Percentiles rank a stretch among this genome's conserved stretches.
Conservation (phyloP, 2,113 vertebrate species). For the Micronycteris hirsuta region DNA sequence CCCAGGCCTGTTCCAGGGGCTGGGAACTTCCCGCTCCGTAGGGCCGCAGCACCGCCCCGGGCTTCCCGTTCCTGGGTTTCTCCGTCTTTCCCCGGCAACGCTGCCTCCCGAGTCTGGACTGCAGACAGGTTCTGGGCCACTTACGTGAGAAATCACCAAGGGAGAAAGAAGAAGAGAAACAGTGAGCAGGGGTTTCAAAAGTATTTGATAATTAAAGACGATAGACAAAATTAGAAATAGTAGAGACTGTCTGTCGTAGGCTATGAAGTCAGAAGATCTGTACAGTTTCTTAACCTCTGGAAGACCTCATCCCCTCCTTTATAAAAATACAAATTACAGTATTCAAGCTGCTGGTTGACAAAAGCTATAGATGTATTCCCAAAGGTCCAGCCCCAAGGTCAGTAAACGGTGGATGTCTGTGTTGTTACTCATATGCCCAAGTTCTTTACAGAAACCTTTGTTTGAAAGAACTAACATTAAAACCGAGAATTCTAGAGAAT, state of each 20-base stretch:
- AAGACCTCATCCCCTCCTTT: background rate
- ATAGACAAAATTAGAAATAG: background rate
- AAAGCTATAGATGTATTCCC: background rate
- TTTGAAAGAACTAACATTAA: background rate
- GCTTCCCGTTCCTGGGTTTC: background rate
- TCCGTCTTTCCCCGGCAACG: background rate
- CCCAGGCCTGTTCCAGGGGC: background rate
- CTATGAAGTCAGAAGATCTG: background rate
- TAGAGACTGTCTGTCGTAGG: no score
- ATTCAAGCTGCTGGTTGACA: background rate
- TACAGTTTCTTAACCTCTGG: background rate
- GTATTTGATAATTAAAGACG: background rate
- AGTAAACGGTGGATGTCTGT: background rate
- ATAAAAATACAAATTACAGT: background rate
- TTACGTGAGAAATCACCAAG: background rate
- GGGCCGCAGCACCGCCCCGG: background rate
- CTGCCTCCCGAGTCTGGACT: background rate
- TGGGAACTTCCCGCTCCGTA: background rate
- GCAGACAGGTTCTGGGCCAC: background rate
- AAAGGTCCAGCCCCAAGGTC: background rate
- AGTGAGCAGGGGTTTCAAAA: background rate
- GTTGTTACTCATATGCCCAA: background rate
- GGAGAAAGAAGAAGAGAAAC: background rate
- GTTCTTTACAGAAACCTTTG: background rate
- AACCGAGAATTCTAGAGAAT: background rate